phyloP scores from a whole-genome alignment of 2,888 invertebrate genomes.

The Atherix ibis region DNA sequence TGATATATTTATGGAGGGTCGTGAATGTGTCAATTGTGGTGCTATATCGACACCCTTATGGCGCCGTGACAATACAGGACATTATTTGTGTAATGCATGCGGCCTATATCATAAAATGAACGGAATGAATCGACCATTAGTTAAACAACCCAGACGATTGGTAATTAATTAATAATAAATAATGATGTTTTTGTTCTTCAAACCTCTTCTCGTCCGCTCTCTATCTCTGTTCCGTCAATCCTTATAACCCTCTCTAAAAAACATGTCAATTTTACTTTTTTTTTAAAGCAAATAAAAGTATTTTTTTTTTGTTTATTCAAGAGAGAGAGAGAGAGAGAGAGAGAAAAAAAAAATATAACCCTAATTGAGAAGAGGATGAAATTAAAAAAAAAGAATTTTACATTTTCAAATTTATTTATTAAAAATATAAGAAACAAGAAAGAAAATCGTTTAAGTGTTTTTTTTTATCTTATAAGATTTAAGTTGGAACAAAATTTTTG shows the following conservation, averaged over 20 bases:
- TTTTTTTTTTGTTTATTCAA: constrained; percentile 12
- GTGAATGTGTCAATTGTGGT: constrained; percentile 97
- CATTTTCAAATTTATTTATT: too few relatives aligned
- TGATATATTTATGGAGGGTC: constrained; percentile 56
- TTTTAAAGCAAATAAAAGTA: too few relatives aligned
- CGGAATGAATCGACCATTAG: constrained; percentile 81
- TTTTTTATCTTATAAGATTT: too few relatives aligned
- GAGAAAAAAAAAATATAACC: constrained; percentile 7
- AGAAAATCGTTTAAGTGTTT: too few relatives aligned
- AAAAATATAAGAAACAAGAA: too few relatives aligned
- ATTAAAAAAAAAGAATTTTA: constrained; percentile 13
- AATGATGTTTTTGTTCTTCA: constrained; percentile 2
- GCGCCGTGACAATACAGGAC: constrained; percentile 97
- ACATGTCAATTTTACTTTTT: too few relatives aligned
- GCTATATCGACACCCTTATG: constrained; percentile 94
- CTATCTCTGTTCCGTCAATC: too few relatives aligned
- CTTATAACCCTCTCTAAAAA: too few relatives aligned
- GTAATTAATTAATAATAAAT: constrained; percentile 36
- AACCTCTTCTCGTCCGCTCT: neutral
- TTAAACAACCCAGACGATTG: constrained; percentile 82
- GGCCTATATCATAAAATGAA: constrained; percentile 97
- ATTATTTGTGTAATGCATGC: constrained; percentile 99
- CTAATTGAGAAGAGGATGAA: constrained; percentile 6
- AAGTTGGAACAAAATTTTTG: constrained; percentile 26
- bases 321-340: constrained; percentile 12